Evolutionary conservation across 2,113 vertebrate genomes (phyloP).

Genomic region (Ciconia maguari): DNA sequence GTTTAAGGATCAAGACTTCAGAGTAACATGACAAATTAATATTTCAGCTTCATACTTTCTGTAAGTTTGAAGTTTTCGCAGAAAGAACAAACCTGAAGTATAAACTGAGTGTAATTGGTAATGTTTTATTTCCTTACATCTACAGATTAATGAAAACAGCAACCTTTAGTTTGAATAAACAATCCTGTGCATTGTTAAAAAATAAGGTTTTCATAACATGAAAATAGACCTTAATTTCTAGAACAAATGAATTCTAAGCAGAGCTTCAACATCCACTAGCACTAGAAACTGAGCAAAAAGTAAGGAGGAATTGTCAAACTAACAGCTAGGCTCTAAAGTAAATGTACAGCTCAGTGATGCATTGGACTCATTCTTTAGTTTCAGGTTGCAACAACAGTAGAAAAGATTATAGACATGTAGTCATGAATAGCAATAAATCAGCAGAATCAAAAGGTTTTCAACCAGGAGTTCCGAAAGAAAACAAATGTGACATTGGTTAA

Average conservation of each 20-base stretch:
- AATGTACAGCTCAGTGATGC: not conserved
- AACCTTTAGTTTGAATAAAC: not conserved
- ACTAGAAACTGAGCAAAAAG: not conserved
- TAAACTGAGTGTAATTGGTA: not conserved
- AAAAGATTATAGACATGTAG: not conserved
- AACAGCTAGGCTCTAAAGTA: not conserved
- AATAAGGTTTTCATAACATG: not conserved
- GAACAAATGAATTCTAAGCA: not conserved
- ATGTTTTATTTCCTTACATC: not conserved
- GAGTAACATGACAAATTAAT: not conserved
- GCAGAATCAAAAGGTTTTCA: not conserved
- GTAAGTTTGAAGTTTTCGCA: not conserved
- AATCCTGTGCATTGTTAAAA: not conserved
- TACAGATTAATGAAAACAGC: not conserved
- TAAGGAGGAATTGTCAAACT: not conserved
- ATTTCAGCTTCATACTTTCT: not conserved
- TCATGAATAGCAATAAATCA: not conserved
- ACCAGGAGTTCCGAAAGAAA: not conserved
- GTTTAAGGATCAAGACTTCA: not conserved
- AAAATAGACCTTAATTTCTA: not conserved
- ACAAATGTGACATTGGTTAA: not conserved
- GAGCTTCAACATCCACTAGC: not conserved
- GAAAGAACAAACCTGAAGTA: not conserved
- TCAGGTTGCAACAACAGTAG: not conserved
- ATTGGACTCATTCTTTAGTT: not conserved